These are phyloP conservation scores for Rynchops niger DNA, from an alignment of 2,113 vertebrate species.

Conservation along the genomic window DNA sequence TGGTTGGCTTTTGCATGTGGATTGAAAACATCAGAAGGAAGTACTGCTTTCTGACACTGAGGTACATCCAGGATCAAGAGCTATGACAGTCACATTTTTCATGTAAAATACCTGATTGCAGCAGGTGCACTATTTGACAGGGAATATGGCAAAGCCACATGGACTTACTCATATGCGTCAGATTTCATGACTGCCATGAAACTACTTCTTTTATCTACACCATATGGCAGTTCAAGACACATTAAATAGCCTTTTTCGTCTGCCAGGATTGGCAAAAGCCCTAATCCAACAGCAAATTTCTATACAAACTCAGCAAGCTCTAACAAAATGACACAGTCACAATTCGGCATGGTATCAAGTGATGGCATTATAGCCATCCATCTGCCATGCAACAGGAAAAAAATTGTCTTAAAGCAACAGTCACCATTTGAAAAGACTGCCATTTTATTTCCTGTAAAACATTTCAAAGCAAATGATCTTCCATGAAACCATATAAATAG, in stretches of 20 bases:
- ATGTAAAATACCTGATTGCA: background rate
- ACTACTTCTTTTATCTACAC: slow-evolving; percentile 35
- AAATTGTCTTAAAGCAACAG: slow-evolving; percentile 58
- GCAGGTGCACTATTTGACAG: slow-evolving; percentile 1
- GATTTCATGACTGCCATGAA: slow-evolving; percentile 6
- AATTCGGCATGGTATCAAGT: slow-evolving; percentile 69
- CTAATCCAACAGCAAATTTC: slow-evolving; percentile 61
- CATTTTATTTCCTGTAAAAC: slow-evolving; percentile 3
- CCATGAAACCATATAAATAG: background rate
- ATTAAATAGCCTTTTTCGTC: slow-evolving; percentile 46
- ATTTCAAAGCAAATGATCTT: background rate
- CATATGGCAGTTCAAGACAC: slow-evolving; percentile 56
- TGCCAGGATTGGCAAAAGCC: slow-evolving; percentile 57
- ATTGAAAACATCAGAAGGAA: background rate
- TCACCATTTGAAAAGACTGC: background rate
- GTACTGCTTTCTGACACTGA: background rate
- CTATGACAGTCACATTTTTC: background rate
- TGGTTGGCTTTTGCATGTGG: background rate
- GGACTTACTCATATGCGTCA: background rate
- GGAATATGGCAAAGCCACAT: background rate
- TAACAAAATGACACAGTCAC: slow-evolving; percentile 63
- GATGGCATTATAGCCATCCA: slow-evolving; percentile 70
- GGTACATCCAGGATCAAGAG: background rate
- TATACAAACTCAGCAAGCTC: slow-evolving; percentile 69
- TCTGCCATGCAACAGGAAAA: slow-evolving; percentile 56